Percentiles rank a stretch among this genome's conserved stretches.
Conservation (phyloP, 2,888 invertebrate genomes). For the Tupiocoris notatus region DNA sequence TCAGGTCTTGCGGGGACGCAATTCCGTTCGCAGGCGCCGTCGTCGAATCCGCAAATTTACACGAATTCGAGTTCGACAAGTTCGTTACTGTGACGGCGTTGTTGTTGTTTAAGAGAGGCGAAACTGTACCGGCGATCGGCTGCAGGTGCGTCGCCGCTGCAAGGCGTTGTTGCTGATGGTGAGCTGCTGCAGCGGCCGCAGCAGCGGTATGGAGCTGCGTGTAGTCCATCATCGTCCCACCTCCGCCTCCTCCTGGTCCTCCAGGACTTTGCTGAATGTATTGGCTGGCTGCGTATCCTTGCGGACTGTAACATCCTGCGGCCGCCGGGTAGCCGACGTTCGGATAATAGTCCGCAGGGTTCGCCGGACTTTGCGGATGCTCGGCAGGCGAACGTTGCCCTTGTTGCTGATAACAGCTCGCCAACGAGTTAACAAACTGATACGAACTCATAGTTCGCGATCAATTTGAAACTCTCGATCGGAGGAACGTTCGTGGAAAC, state of each 20-base stretch:
- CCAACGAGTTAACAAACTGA: conserved; percentile 92
- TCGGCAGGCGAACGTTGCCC: conserved; percentile 60
- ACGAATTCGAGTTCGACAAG: conserved; percentile 55
- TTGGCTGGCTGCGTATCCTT: conserved; percentile 59
- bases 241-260: conserved; percentile 52
- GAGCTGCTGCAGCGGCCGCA: conserved; percentile 61
- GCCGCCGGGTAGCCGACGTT: conserved; percentile 72
- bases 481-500: not conserved
- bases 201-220: conserved; percentile 72
- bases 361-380: conserved; percentile 56
- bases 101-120: conserved; percentile 51
- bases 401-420: conserved; percentile 80
- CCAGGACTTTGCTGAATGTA: conserved; percentile 57
- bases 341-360: conserved; percentile 67
- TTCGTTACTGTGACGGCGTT: conserved; percentile 62
- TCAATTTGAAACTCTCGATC: not conserved
- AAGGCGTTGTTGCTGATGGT: not conserved
- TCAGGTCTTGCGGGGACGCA: conserved; percentile 86
- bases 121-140: conserved; percentile 54
- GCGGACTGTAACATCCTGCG: conserved; percentile 78
- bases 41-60: conserved; percentile 80
- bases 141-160: conserved; percentile 57
- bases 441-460: conserved; percentile 79
- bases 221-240: conserved; percentile 72
- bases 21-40: conserved; percentile 64